Evolutionary conservation across 2,888 invertebrate genomes (phyloP).

Genomic region (Oligia latruncula): DNA sequence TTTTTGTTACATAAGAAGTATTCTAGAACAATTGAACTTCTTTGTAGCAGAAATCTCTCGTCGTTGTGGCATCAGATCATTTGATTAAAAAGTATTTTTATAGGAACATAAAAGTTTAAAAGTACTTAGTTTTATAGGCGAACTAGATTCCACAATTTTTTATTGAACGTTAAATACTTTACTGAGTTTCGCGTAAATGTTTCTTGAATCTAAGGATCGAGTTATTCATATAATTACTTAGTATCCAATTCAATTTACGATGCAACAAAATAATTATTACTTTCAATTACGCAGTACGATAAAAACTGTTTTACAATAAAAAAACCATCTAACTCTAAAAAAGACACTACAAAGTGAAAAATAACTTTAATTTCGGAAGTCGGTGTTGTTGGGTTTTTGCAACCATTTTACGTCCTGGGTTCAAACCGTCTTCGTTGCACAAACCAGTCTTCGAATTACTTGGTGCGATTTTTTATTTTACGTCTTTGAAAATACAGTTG

Average conservation of each 20-base stretch:
- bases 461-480: no score
- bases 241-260: not conserved
- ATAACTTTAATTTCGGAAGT: no score
- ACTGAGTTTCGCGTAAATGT: not conserved
- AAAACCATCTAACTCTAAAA: no score
- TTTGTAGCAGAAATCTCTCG: not conserved
- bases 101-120: constrained; percentile 28
- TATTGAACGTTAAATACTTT: constrained; percentile 14
- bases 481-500: no score
- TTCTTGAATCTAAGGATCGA: not conserved
- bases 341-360: no score
- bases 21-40: not conserved
- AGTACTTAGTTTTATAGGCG: constrained; percentile 6
- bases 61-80: not conserved
- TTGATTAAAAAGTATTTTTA: constrained; percentile 28
- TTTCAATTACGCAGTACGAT: not conserved
- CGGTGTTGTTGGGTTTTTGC: no score
- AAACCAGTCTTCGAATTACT: no score
- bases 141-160: constrained; percentile 1
- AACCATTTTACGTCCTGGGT: no score
- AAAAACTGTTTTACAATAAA: no score
- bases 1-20: not conserved
- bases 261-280: not conserved
- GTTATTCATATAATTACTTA: not conserved
- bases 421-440: no score